phyloP scores from a whole-genome alignment of 2,797 vertebrate species.

The Bradypodion pumilum region DNA sequence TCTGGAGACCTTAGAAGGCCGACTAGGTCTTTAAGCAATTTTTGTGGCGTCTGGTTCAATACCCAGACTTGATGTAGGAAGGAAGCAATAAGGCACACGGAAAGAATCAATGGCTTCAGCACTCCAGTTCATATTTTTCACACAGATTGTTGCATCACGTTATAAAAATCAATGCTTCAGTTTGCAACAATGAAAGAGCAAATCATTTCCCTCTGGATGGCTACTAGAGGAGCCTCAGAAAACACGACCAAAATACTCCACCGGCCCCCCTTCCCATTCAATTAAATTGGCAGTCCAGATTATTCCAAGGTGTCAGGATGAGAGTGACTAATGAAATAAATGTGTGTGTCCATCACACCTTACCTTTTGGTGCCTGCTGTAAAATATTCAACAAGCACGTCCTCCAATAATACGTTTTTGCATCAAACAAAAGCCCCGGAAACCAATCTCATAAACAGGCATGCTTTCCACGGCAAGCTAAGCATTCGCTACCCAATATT shows the following conservation, averaged over 20 bases:
- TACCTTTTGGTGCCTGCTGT: not conserved
- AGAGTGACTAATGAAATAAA: not conserved
- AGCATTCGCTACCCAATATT: not conserved
- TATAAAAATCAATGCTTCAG: slow-evolving; percentile 41
- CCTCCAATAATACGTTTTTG: not conserved
- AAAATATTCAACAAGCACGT: not conserved
- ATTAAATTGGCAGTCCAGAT: not conserved
- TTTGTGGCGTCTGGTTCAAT: slow-evolving; percentile 11
- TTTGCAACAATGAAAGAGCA: slow-evolving; percentile 46
- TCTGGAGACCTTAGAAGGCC: not conserved
- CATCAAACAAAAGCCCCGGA: not conserved
- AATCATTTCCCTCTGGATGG: not conserved
- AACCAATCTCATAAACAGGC: not conserved
- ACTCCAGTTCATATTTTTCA: slow-evolving; percentile 41
- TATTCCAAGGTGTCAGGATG: not conserved
- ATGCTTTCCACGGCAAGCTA: not conserved
- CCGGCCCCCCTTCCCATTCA: not conserved
- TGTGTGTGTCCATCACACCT: not conserved
- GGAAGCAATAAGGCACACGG: slow-evolving; percentile 33
- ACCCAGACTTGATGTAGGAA: not conserved
- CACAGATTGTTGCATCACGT: slow-evolving; percentile 35
- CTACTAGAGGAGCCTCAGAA: not conserved
- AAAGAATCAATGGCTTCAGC: slow-evolving; percentile 42
- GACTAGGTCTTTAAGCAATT: slow-evolving; percentile 28
- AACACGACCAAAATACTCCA: not conserved